These are phyloP conservation scores for Homarus gammarus DNA, from an alignment of 2,888 invertebrate genomes.

Conservation along the genomic window DNA sequence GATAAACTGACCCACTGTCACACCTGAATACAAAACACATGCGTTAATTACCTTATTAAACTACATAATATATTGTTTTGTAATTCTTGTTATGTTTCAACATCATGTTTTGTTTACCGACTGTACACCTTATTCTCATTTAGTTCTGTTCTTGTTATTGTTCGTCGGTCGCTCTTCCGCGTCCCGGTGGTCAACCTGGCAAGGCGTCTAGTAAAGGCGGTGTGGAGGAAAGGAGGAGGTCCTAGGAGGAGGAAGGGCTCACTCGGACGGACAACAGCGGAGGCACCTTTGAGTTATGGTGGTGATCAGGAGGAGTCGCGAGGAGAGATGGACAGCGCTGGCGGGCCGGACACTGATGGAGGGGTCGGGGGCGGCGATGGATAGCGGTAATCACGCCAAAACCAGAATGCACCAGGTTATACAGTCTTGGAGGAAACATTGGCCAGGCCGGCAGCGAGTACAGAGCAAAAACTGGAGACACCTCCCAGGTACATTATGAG, in stretches of 20 bases:
- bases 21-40: too few species aligned
- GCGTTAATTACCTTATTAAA: too few species aligned
- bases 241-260: conserved; percentile 29
- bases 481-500: conserved; percentile 24
- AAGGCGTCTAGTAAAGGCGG: background rate
- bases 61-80: too few species aligned
- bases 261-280: conserved; percentile 53
- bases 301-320: conserved; percentile 73
- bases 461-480: conserved; percentile 8
- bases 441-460: background rate
- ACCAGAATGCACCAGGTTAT: conserved; percentile 70
- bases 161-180: too few species aligned
- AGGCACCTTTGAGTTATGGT: conserved; percentile 72
- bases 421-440: conserved; percentile 52
- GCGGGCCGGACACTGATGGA: conserved; percentile 73
- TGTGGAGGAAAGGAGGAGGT: conserved; percentile 7
- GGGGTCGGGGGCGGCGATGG: conserved; percentile 69
- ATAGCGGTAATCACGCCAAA: conserved; percentile 73
- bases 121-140: too few species aligned
- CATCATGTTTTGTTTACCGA: too few species aligned
- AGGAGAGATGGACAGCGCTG: conserved; percentile 75
- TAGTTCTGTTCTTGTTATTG: too few species aligned
- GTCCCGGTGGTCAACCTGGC: conserved; percentile 3
- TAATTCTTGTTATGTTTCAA: too few species aligned
- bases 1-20: too few species aligned